phyloP scores from a whole-genome alignment of 2,113 vertebrate species.

The Amphiprion percula region DNA sequence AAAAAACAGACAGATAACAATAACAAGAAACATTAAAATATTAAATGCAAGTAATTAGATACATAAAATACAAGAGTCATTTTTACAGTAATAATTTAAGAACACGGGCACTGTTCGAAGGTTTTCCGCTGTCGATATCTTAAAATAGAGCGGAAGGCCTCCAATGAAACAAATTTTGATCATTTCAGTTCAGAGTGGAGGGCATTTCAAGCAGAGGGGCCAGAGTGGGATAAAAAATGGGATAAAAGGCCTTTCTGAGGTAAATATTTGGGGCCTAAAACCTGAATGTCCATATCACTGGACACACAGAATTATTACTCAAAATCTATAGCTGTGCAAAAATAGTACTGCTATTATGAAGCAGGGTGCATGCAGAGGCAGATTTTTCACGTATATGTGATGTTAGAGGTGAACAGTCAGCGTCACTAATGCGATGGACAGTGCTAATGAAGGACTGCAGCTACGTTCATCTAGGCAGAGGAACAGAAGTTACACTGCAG shows the following conservation, averaged over 20 bases:
- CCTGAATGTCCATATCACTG: not conserved
- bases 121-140: no score
- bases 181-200: no score
- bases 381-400: not conserved
- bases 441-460: constrained; percentile 38
- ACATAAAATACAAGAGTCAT: no score
- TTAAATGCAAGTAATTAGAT: no score
- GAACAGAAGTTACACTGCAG: not conserved
- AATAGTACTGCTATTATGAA: not conserved
- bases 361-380: not conserved
- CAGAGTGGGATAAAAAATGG: not conserved
- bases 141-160: no score
- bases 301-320: not conserved
- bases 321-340: not conserved
- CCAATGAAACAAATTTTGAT: no score
- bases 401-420: constrained; percentile 15
- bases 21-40: no score
- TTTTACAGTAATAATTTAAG: no score
- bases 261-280: no score
- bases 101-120: no score
- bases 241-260: not conserved
- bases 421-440: constrained; percentile 53
- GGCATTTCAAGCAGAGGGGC: no score
- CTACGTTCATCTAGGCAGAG: constrained; percentile 6
- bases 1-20: no score